Evolutionary conservation across 2,797 vertebrate species (phyloP).

Genomic region (Ctenopoma kingsleyae): DNA sequence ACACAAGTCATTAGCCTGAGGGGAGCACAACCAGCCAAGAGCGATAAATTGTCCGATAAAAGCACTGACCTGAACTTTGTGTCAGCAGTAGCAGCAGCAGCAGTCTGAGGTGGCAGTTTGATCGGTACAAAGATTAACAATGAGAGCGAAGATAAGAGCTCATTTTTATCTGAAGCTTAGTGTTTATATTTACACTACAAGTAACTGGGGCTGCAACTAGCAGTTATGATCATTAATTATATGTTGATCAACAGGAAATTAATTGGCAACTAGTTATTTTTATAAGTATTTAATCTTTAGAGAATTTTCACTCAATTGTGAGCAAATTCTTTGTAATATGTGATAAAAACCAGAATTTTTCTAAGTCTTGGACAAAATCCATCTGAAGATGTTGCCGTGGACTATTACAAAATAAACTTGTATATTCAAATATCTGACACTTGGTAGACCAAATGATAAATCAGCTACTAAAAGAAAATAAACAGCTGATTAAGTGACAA

Average conservation of each 20-base stretch:
- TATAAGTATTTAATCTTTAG: too few relatives aligned
- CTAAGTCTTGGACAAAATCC: too few relatives aligned
- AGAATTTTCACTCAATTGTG: background rate
- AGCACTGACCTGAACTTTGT: slow-evolving; percentile 63
- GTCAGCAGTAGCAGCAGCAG: slow-evolving; percentile 40
- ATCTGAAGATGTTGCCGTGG: too few relatives aligned
- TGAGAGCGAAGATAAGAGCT: background rate
- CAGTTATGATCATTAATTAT: background rate
- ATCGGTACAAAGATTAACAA: slow-evolving; percentile 53
- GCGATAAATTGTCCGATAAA: slow-evolving; percentile 74
- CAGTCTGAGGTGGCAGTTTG: slow-evolving; percentile 42
- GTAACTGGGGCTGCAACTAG: background rate
- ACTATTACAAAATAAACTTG: too few relatives aligned
- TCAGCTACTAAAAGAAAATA: too few relatives aligned
- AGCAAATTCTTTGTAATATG: background rate
- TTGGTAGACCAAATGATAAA: too few relatives aligned
- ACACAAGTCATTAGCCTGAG: slow-evolving; percentile 51
- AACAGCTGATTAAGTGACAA: too few relatives aligned
- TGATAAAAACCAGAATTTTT: too few relatives aligned
- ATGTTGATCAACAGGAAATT: too few relatives aligned
- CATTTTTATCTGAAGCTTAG: slow-evolving; percentile 8
- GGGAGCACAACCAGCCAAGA: slow-evolving; percentile 56
- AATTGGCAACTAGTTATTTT: too few relatives aligned
- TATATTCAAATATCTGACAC: too few relatives aligned
- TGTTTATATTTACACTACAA: background rate